These are phyloP conservation scores for Rhodinocichla rosea DNA, from an alignment of 2,113 vertebrate species.

Conservation along the genomic window DNA sequence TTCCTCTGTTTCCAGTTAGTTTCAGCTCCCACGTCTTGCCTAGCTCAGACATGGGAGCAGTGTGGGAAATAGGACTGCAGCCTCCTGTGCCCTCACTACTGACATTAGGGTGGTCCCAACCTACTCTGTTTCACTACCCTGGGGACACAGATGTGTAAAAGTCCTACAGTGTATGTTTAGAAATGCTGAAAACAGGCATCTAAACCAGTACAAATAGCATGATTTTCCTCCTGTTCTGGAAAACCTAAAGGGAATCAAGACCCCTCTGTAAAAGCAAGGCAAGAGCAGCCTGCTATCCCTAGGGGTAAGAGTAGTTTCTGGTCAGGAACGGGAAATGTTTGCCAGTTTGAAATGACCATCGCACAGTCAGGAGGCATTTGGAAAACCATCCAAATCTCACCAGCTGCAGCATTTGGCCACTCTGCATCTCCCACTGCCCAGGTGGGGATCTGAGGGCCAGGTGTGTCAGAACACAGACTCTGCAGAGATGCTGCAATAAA, in stretches of 20 bases:
- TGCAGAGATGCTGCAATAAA: background rate
- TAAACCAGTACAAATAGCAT: background rate
- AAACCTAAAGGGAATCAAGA: background rate
- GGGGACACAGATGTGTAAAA: background rate
- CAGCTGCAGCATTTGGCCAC: background rate
- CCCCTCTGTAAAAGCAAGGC: background rate
- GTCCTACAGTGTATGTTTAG: background rate
- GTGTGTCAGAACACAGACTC: background rate
- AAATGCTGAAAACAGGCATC: background rate
- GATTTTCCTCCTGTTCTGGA: background rate
- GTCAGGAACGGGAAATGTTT: background rate
- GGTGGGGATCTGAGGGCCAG: background rate
- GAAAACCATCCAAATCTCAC: background rate
- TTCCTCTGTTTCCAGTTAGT: background rate
- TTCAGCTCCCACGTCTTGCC: background rate
- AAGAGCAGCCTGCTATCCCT: background rate
- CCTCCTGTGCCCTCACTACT: background rate
- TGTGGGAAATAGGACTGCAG: background rate
- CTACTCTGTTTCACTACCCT: background rate
- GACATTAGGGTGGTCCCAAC: background rate
- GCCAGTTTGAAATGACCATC: background rate
- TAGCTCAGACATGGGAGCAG: background rate
- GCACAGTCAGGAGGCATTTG: background rate
- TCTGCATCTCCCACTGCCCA: background rate
- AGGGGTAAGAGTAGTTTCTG: background rate